These are phyloP conservation scores for Yponomeuta plumbellus DNA, from an alignment of 2,888 invertebrate genomes.

Conservation along the genomic window DNA sequence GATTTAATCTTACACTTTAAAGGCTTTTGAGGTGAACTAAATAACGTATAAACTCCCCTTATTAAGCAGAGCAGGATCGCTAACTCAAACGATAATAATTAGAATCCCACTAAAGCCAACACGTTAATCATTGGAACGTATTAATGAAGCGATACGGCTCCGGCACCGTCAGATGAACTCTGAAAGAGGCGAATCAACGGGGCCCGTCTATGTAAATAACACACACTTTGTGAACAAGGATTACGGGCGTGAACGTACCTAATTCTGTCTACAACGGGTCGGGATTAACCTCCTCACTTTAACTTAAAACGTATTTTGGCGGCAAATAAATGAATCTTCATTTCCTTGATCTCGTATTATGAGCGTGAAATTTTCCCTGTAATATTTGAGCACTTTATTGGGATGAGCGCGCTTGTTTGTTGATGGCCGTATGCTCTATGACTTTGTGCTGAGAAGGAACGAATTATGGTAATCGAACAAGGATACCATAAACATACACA, in stretches of 20 bases:
- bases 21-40: neutral
- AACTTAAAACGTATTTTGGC: conserved; percentile 20
- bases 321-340: conserved; percentile 7
- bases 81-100: conserved; percentile 3
- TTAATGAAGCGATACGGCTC: neutral
- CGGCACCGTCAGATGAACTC: neutral
- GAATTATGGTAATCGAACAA: no score
- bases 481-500: no score
- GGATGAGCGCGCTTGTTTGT: neutral
- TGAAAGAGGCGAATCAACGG: conserved; percentile 1
- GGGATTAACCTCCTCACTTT: conserved; percentile 38
- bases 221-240: conserved; percentile 30
- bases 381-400: neutral
- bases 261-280: conserved; percentile 34
- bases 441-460: no score
- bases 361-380: neutral
- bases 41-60: conserved; percentile 2
- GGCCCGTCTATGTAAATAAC: conserved; percentile 3
- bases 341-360: conserved; percentile 5
- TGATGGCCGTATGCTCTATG: neutral
- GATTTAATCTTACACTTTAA: neutral
- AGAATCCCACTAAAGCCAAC: neutral
- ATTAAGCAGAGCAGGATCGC: neutral
- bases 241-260: conserved; percentile 33
- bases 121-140: neutral